Base-by-base conservation (phyloP, 1,140 invertebrate species). In the Tachypleus tridentatus region DNA sequence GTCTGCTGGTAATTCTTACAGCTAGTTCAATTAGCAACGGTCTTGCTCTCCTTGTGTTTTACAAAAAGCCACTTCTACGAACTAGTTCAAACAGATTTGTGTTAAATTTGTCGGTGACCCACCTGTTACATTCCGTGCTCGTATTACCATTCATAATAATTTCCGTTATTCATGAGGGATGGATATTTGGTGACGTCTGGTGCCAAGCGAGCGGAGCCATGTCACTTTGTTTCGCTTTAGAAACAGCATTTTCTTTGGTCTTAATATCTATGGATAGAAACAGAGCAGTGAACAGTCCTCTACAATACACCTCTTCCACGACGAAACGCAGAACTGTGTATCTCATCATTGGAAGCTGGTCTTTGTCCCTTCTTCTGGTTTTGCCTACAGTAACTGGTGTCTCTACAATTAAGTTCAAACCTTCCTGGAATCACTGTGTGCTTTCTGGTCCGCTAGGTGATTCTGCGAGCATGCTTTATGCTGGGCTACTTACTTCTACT, bases 201-300 rank as follows among this genome's bases (percentile, higher is more conserved):
- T 83, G 82, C 69, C 76, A 77, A 58, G 70, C 77, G 7, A 78
- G 79, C 4, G 81, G 83, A 57, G 78, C 80, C 60, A 70, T 79
- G 4, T 78, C 80, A 58, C 81, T 78, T 54, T 71, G 81, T 3
- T 79, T 81, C 57, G 79, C 81, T 9, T 78, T 79, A 2, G 81
- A 81, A 11, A 83, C 82, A 10, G 81, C 85, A 3, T 79, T 90
- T 47, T 86, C 86, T 1, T 84, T 92, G 5, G 80, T 91, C 6
- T 80, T 93, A 7, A 90, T 94, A 52, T 87, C 88, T 2, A 77
- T 91, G 3, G 91, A 94, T 73, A 87, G 92, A 71, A 92, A 91
- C 76, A 86, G 87, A 68, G 91, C 90, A 2, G 88, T 94, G 51
- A 87, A 89, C 4, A 87, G 89, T 74, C 90, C 90, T 0, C 78